These are phyloP conservation scores for Nymphicus hollandicus DNA, from an alignment of 2,113 vertebrate species.

Conservation along the genomic window DNA sequence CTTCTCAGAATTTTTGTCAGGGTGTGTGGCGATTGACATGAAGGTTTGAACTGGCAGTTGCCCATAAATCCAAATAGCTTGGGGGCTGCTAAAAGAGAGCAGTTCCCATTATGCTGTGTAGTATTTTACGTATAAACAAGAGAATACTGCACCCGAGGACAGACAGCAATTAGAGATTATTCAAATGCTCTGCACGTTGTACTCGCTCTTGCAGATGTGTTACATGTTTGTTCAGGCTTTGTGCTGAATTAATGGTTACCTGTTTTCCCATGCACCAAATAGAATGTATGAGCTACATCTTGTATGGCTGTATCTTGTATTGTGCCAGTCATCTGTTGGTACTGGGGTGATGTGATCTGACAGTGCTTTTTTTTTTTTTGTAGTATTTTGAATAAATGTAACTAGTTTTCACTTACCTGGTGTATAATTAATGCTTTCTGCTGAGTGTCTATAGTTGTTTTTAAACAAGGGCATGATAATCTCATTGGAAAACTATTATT, in stretches of 20 bases:
- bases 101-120: neutral
- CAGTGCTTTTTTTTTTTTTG: neutral
- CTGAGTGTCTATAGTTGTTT: neutral
- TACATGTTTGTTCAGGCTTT: neutral
- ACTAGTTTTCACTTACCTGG: accelerated
- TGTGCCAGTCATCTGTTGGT: neutral
- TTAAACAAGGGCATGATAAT: neutral
- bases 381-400: neutral
- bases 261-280: neutral
- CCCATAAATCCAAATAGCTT: neutral
- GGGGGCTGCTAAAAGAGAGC: neutral
- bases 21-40: accelerated
- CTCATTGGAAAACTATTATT: neutral
- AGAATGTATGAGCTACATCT: neutral
- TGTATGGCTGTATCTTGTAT: neutral
- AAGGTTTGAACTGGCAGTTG: neutral
- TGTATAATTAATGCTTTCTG: neutral
- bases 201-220: neutral
- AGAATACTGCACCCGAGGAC: neutral
- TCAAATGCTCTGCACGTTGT: neutral
- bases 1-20: neutral
- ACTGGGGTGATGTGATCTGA: neutral
- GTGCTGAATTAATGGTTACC: neutral
- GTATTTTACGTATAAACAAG: neutral
- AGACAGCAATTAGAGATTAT: neutral